Percentiles rank a stretch among this genome's conserved stretches.
Conservation (phyloP, 2,888 invertebrate genomes). For the Yponomeuta cagnagella region DNA sequence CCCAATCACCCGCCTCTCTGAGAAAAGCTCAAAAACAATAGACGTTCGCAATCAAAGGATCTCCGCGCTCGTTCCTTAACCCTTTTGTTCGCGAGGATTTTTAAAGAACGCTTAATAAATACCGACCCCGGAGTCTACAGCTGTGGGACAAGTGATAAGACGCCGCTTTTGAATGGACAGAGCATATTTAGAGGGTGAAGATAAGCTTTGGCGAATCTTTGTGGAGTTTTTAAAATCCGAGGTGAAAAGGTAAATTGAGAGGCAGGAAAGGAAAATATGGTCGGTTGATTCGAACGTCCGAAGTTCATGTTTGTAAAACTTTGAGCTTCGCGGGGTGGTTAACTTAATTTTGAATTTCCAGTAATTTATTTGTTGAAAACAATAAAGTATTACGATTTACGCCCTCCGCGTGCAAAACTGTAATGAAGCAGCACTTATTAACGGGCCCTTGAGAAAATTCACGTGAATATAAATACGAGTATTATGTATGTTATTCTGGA, state of each 20-base stretch:
- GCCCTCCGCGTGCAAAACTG: too few relatives aligned
- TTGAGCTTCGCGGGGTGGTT: neutral
- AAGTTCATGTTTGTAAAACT: neutral
- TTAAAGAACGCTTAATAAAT: slow-evolving; percentile 14
- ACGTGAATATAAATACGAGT: too few relatives aligned
- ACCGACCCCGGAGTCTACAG: neutral
- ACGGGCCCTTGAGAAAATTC: too few relatives aligned
- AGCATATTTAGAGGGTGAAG: neutral
- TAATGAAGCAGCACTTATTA: too few relatives aligned
- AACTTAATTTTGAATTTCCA: too few relatives aligned
- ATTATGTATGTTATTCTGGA: too few relatives aligned
- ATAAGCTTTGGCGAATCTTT: neutral
- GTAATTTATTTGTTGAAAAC: too few relatives aligned
- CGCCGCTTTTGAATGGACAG: neutral
- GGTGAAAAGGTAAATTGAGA: neutral
- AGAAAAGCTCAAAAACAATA: slow-evolving; percentile 1
- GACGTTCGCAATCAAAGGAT: slow-evolving; percentile 11
- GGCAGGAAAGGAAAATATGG: neutral
- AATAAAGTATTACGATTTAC: too few relatives aligned
- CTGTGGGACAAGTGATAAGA: neutral
- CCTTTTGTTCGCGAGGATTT: slow-evolving; percentile 11
- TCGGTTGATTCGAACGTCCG: neutral
- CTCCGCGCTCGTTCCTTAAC: neutral
- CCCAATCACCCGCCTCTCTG: neutral
- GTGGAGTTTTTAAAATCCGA: neutral